Evolutionary conservation across 1,140 invertebrate species (phyloP).

Genomic region (Lepidotrigona ventralis): DNA sequence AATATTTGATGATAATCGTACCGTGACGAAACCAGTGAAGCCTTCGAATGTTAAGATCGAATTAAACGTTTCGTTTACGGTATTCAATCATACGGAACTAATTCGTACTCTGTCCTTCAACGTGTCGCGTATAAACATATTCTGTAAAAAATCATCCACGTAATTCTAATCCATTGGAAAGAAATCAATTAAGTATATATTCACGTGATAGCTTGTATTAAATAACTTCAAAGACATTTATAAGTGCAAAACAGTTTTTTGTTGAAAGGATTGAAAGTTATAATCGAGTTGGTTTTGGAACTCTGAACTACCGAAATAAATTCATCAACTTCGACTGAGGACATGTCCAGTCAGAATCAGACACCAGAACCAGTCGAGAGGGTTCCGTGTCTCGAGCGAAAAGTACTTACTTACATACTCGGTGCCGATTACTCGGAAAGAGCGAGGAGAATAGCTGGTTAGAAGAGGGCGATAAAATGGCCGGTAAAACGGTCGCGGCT

Average conservation of each 20-base stretch:
- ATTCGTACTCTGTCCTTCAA: constrained; percentile 4
- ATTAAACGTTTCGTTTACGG: constrained; percentile 16
- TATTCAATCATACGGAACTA: constrained; percentile 34
- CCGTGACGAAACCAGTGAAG: constrained; percentile 29
- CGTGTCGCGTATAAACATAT: neutral
- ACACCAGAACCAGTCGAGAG: neutral
- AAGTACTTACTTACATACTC: neutral
- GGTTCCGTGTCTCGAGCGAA: neutral
- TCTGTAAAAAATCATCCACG: neutral
- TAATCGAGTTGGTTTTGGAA: too few species aligned
- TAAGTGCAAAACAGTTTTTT: too few species aligned
- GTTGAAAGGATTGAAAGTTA: too few species aligned
- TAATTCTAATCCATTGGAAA: neutral
- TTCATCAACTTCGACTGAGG: neutral
- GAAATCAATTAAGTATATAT: neutral
- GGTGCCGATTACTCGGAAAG: constrained; percentile 40
- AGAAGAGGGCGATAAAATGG: constrained; percentile 43
- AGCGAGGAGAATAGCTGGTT: constrained; percentile 33
- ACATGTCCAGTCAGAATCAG: neutral
- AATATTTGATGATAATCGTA: constrained; percentile 12
- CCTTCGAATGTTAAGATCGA: neutral
- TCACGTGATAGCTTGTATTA: too few species aligned
- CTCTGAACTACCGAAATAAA: neutral
- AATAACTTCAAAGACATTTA: too few species aligned
- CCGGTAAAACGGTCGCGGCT: constrained; percentile 31